These are phyloP conservation scores for Caiman crocodilus DNA, from an alignment of 2,797 vertebrate genomes.

Conservation along the genomic window DNA sequence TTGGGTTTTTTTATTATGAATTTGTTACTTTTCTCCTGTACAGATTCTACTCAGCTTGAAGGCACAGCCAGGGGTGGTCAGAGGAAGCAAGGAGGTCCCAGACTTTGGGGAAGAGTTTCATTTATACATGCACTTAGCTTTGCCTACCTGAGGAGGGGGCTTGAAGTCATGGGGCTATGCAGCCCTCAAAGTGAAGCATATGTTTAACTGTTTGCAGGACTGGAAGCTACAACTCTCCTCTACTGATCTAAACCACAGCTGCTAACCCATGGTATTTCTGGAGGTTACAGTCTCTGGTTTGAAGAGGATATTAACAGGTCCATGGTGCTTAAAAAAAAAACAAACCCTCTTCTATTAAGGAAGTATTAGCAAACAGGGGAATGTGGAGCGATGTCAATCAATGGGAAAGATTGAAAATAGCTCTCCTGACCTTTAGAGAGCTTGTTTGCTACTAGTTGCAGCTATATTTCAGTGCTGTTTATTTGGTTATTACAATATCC, in stretches of 20 bases:
- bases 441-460: background rate
- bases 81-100: background rate
- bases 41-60: background rate
- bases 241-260: background rate
- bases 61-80: background rate
- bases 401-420: background rate
- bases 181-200: background rate
- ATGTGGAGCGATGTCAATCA: background rate
- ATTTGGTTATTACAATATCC: constrained; percentile 19
- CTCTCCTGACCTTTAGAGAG: background rate
- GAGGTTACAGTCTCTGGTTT: background rate
- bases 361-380: background rate
- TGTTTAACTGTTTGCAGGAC: background rate
- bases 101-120: background rate
- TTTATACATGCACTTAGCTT: accelerated
- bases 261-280: background rate
- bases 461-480: background rate
- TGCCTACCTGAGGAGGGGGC: background rate
- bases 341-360: background rate
- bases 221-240: background rate
- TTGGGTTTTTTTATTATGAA: too few species aligned
- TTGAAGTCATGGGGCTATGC: background rate
- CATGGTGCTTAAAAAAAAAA: background rate
- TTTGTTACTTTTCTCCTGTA: background rate
- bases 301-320: background rate